Evolutionary conservation across 2,888 invertebrate genomes (phyloP), one percentile per base, ranked within the genome.

Genomic region (Troides aeacus): DNA sequence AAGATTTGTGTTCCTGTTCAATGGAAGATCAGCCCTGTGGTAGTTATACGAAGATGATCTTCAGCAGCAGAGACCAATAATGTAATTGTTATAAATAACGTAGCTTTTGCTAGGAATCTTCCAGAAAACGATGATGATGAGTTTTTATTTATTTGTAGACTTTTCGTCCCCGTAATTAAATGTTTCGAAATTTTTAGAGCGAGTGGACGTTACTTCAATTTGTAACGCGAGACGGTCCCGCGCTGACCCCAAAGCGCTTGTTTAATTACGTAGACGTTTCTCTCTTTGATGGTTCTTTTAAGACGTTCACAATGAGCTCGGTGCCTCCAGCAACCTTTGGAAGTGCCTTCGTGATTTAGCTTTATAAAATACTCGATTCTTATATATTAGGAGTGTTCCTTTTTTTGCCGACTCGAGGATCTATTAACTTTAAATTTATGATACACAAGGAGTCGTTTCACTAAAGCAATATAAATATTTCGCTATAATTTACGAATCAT

Each of bases 201-300:
- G 30, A 66, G 57, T 57, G 24, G 39, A 50, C n/a, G 39, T 69
- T 64, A 24, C 24, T 58, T 21, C 46, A n/a, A 62, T 69, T 60
- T 64, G 42, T 63, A 62, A 42, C 36, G 61, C 60, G 23, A 56
- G 56, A 12, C 39, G 23, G 39, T 10, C 10, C 10, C 7, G 62
- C 46, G 50, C 53, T 59, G 62, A 66, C 36, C 50, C 56, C n/a
- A 62, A 65, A 70, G 62, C 42, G 67, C 60, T 66, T 30, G 65
- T 24, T 69, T 70, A 70, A 70, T 70, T 70, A 58, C 50, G 58
- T 59, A 18, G 36, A 24, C 66, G 46, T 69, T 62, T 62, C 61
- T 57, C 66, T 66, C 69, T 65, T 62, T 65, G 65, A 66, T 62
- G 46, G 39, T 59, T 70, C 68, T 58, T 59, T 66, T 70, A 62